phyloP scores from a whole-genome alignment of 2,888 invertebrate species.

The Pristionchus japonicus region DNA sequence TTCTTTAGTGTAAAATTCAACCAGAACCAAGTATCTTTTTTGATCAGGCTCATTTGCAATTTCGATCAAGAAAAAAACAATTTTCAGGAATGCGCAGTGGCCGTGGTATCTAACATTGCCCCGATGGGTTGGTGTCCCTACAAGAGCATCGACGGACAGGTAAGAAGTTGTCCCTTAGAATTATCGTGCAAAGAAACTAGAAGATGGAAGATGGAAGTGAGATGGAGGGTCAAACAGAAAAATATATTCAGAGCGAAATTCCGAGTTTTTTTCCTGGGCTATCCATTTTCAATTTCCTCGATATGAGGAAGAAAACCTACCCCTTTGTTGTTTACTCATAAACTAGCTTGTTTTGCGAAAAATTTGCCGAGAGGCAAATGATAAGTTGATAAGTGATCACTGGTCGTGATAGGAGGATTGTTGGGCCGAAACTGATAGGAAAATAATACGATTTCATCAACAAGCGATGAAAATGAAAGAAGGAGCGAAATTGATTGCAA shows the following conservation, averaged over 20 bases:
- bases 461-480: no score
- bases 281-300: not conserved
- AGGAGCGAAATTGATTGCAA: not conserved
- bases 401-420: not conserved
- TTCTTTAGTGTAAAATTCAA: not conserved
- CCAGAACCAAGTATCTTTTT: not conserved
- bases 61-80: no score
- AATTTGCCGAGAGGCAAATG: not conserved
- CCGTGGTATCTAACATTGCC: not conserved
- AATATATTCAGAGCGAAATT: no score
- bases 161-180: not conserved
- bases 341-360: not conserved
- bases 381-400: not conserved
- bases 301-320: not conserved
- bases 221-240: no score
- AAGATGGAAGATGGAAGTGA: no score
- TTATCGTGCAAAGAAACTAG: not conserved
- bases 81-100: conserved; percentile 9
- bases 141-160: conserved; percentile 35
- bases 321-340: not conserved
- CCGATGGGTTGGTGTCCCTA: not conserved
- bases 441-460: no score
- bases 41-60: not conserved
- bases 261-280: no score
- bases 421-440: no score